These are phyloP conservation scores for Myiotriccus ornatus DNA, from an alignment of 2,797 vertebrate species.

Conservation along the genomic window DNA sequence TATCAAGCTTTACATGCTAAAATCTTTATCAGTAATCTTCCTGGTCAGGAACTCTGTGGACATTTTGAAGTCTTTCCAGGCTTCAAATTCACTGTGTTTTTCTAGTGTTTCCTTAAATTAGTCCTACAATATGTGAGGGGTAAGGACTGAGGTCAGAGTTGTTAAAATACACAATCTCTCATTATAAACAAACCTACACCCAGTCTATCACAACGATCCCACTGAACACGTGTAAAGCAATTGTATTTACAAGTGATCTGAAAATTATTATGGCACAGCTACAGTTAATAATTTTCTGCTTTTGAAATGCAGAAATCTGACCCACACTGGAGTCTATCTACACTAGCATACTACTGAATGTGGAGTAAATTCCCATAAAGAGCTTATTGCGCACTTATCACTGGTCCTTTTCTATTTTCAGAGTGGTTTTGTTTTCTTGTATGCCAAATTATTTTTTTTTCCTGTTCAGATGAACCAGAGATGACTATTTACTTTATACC, in stretches of 20 bases:
- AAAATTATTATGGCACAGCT: not conserved
- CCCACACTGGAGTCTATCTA: not conserved
- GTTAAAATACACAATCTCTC: not conserved
- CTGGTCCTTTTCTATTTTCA: not conserved
- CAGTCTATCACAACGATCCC: not conserved
- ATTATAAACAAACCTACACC: not conserved
- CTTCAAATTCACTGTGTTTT: not conserved
- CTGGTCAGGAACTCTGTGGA: not conserved
- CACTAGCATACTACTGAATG: not conserved
- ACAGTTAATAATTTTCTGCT: not conserved
- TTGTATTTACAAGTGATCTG: not conserved
- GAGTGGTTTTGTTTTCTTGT: not conserved
- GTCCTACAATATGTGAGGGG: not conserved
- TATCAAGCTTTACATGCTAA: not conserved
- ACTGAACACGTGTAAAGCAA: not conserved
- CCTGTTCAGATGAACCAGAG: not conserved
- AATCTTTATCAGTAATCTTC: not conserved
- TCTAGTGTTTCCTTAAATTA: not conserved
- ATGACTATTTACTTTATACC: not conserved
- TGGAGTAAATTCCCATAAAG: not conserved
- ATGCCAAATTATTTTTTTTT: not conserved
- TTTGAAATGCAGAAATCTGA: not conserved
- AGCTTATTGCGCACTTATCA: not conserved
- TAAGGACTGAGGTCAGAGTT: not conserved
- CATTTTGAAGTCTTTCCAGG: not conserved